Conservation (phyloP, 30 jellyfish, hydroid and myxozoan species). For the Chrysaora quinquecirrha region DNA sequence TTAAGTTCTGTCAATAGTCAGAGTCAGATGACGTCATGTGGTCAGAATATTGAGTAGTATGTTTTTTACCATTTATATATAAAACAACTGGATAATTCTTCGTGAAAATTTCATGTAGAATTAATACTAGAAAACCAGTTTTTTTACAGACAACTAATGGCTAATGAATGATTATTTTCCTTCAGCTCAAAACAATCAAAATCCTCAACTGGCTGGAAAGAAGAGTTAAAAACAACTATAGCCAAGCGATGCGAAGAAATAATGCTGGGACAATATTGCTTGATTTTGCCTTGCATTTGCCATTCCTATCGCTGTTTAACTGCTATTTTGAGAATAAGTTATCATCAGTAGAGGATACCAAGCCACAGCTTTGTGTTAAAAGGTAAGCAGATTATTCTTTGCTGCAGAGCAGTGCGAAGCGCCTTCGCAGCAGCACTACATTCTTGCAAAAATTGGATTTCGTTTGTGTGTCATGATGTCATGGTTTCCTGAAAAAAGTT, state of each 20-base stretch:
- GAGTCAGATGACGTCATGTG: too few relatives aligned
- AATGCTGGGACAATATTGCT: conserved; percentile 53
- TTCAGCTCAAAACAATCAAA: conserved; percentile 20
- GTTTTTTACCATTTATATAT: too few relatives aligned
- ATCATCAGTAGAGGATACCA: background rate
- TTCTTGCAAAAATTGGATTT: too few relatives aligned
- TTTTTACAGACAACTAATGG: too few relatives aligned
- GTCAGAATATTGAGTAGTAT: too few relatives aligned
- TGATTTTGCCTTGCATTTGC: conserved; percentile 21
- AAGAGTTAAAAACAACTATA: conserved; percentile 30
- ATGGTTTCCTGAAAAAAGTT: too few relatives aligned
- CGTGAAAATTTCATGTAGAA: too few relatives aligned
- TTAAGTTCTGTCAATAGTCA: too few relatives aligned
- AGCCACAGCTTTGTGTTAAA: background rate
- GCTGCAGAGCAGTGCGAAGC: background rate
- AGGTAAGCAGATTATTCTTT: background rate
- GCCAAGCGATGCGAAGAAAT: conserved; percentile 44
- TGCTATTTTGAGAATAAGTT: conserved; percentile 45
- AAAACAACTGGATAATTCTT: too few relatives aligned
- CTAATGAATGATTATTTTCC: background rate
- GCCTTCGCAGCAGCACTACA: background rate
- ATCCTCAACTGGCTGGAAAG: conserved; percentile 44
- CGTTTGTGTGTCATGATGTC: background rate
- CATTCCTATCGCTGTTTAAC: conserved; percentile 27
- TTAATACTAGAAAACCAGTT: too few relatives aligned